Evolutionary conservation across 2,113 vertebrate genomes (phyloP).

Genomic region (Terrapene triunguis): DNA sequence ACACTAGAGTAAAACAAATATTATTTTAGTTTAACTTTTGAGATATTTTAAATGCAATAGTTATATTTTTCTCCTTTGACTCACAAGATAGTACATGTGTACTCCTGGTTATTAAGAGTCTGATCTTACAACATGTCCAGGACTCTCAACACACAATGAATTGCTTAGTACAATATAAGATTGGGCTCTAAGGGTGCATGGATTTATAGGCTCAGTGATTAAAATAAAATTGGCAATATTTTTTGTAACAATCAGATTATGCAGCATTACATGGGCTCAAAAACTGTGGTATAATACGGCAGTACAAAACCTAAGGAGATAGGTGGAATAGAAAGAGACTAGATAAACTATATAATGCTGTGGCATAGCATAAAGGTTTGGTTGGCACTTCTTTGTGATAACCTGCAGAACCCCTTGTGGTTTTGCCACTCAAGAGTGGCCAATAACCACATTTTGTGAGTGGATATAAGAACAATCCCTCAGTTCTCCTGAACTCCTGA

Average conservation of each 20-base stretch:
- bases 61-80: background rate
- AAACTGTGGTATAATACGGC: background rate
- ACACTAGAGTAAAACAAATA: background rate
- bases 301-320: background rate
- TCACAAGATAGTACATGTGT: background rate
- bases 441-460: background rate
- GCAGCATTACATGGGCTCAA: background rate
- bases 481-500: background rate
- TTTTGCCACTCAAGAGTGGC: background rate
- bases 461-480: background rate
- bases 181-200: background rate
- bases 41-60: background rate
- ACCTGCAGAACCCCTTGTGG: background rate
- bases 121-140: background rate
- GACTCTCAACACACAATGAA: background rate
- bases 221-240: no score
- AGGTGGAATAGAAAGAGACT: background rate
- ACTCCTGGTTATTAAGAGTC: background rate
- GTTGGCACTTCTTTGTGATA: background rate
- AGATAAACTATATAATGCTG: background rate
- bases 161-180: background rate
- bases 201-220: background rate
- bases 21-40: background rate
- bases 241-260: no score
- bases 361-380: background rate